A percentile compares a stretch with the other conserved stretches of the same genome.
These are phyloP conservation scores for Sterna hirundo DNA, from an alignment of 2,113 vertebrate genomes.

Conservation along the genomic window DNA sequence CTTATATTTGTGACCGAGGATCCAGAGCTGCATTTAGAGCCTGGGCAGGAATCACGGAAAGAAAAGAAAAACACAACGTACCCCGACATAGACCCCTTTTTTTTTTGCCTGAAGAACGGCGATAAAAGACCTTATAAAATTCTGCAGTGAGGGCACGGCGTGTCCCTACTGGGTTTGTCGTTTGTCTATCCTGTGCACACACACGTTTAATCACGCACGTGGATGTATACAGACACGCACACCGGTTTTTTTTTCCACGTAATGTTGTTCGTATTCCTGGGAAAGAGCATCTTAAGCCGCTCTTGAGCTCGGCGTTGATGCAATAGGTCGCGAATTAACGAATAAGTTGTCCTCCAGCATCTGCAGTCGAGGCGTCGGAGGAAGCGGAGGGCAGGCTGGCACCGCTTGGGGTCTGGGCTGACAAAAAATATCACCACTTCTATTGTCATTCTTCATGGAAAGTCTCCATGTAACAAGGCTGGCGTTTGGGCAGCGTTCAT, in stretches of 20 bases:
- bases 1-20: conserved; percentile 32
- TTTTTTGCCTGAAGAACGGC: background rate
- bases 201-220: fast-evolving
- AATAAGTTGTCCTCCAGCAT: background rate
- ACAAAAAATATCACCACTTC: conserved; percentile 58
- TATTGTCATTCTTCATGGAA: conserved; percentile 55
- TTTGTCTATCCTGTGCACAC: background rate
- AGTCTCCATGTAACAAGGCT: conserved; percentile 55
- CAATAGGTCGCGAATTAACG: background rate
- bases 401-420: conserved; percentile 31
- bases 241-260: fast-evolving
- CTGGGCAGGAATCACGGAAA: background rate
- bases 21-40: background rate
- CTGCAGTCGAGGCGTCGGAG: background rate
- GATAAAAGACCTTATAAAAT: background rate
- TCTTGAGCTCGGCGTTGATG: background rate
- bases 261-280: background rate
- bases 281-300: background rate
- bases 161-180: background rate
- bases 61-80: background rate
- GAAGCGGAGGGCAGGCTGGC: background rate
- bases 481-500: conserved; percentile 28
- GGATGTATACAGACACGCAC: no score
- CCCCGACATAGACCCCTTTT: background rate
- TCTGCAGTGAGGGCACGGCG: background rate